Evolutionary conservation across 1,140 invertebrate genomes (phyloP).

Genomic region (Trichonephila clavata): DNA sequence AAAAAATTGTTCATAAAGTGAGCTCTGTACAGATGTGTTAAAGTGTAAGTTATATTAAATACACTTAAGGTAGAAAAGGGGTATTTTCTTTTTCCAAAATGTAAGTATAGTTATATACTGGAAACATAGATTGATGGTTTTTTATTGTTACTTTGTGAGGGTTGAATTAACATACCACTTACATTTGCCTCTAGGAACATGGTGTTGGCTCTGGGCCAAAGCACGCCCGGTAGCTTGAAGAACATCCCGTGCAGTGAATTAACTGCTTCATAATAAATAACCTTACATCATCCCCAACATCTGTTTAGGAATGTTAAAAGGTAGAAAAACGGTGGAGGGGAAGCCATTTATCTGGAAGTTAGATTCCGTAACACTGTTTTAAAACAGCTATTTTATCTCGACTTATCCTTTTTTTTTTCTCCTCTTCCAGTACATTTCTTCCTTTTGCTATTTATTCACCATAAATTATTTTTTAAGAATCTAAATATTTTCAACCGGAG

Average conservation of each 20-base stretch:
- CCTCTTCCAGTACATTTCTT: slow-evolving; percentile 22
- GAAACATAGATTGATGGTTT: neutral
- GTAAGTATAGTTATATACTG: neutral
- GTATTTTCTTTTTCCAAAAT: no score
- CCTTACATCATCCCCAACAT: slow-evolving; percentile 33
- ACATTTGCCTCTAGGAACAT: neutral
- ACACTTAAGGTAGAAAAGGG: no score
- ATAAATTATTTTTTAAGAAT: slow-evolving; percentile 35
- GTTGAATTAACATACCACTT: neutral
- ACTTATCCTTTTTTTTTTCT: neutral
- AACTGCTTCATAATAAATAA: slow-evolving; percentile 36
- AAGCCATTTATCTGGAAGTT: slow-evolving; percentile 2
- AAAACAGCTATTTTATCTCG: slow-evolving; percentile 36
- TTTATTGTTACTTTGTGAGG: neutral
- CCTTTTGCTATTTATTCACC: slow-evolving; percentile 16
- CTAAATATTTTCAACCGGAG: neutral
- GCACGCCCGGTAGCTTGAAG: slow-evolving; percentile 11
- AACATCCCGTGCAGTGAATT: slow-evolving; percentile 1
- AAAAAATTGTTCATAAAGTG: no score
- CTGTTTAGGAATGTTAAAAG: slow-evolving; percentile 57
- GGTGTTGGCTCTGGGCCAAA: slow-evolving; percentile 1
- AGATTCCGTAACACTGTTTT: slow-evolving; percentile 25
- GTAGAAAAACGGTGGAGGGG: slow-evolving; percentile 46
- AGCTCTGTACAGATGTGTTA: no score
- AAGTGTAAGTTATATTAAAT: no score